Percentiles rank a stretch among this genome's conserved stretches.
Evolutionary conservation across 2,888 invertebrate species (phyloP).

Genomic region (Lithophane semibrunnea): DNA sequence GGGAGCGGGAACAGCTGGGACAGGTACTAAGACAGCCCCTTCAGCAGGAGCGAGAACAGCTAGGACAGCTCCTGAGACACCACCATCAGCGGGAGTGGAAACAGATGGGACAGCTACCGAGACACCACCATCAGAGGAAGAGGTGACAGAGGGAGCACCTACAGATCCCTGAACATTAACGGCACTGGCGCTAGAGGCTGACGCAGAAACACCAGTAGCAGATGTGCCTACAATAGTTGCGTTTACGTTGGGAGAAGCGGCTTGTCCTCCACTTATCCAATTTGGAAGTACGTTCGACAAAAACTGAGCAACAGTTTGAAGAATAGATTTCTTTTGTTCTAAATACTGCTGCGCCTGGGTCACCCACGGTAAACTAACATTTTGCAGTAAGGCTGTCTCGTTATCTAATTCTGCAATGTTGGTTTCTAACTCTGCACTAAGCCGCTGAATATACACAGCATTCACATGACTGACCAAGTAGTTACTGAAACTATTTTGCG

Average conservation of each 20-base stretch:
- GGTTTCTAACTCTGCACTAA: slow-evolving; percentile 77
- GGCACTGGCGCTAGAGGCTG: slow-evolving; percentile 13
- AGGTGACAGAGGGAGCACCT: neutral
- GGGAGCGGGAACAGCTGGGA: neutral
- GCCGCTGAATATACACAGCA: slow-evolving; percentile 76
- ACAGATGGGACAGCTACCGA: slow-evolving; percentile 1
- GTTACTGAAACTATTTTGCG: slow-evolving; percentile 75
- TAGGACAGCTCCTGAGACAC: neutral
- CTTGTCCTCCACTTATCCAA: slow-evolving; percentile 74
- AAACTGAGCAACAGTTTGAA: slow-evolving; percentile 79
- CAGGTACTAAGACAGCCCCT: too few species aligned
- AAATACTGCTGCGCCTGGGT: slow-evolving; percentile 75
- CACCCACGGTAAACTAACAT: slow-evolving; percentile 78
- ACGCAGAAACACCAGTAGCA: neutral
- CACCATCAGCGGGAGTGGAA: neutral
- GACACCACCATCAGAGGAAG: neutral
- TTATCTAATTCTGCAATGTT: slow-evolving; percentile 83
- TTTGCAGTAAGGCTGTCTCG: slow-evolving; percentile 78
- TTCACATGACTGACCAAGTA: slow-evolving; percentile 79
- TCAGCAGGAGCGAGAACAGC: neutral
- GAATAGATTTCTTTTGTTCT: slow-evolving; percentile 79
- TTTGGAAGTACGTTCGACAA: slow-evolving; percentile 80
- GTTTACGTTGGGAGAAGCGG: slow-evolving; percentile 24
- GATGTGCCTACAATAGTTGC: slow-evolving; percentile 4
- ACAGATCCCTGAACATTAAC: neutral